phyloP scores from a whole-genome alignment of 2,113 vertebrate genomes.

The Todiramphus saurophagus region DNA sequence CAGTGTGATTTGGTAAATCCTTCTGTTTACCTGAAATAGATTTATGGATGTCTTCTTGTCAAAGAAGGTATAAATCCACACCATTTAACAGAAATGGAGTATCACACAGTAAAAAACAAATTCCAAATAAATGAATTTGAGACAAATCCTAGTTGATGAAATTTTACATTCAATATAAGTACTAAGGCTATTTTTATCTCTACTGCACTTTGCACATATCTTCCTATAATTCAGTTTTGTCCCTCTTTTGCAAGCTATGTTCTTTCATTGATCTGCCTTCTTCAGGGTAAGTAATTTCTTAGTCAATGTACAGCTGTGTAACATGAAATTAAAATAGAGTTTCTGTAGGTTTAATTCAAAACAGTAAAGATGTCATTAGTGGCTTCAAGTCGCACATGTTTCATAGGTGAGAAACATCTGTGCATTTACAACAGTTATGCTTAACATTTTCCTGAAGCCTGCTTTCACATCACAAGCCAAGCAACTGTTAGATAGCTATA shows the following conservation, averaged over 20 bases:
- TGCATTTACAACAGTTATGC: neutral
- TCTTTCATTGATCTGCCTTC: neutral
- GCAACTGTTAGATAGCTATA: neutral
- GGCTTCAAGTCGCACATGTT: neutral
- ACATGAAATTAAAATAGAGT: neutral
- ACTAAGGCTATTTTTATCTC: neutral
- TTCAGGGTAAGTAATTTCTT: neutral
- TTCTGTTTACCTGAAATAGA: neutral
- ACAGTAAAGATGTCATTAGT: neutral
- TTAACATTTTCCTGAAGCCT: neutral
- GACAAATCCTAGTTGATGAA: neutral
- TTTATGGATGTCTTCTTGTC: neutral
- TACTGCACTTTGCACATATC: neutral
- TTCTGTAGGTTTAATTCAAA: neutral
- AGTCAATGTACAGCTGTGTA: neutral
- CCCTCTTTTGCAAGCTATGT: neutral
- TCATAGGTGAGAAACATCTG: neutral
- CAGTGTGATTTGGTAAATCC: neutral
- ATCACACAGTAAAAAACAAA: neutral
- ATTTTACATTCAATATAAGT: neutral
- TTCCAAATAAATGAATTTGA: neutral
- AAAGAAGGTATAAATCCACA: neutral
- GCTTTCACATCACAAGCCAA: neutral
- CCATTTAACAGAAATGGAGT: neutral
- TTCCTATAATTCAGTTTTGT: neutral